Conservation (phyloP, 2,888 invertebrate genomes). For the Xanthia icteritia region DNA sequence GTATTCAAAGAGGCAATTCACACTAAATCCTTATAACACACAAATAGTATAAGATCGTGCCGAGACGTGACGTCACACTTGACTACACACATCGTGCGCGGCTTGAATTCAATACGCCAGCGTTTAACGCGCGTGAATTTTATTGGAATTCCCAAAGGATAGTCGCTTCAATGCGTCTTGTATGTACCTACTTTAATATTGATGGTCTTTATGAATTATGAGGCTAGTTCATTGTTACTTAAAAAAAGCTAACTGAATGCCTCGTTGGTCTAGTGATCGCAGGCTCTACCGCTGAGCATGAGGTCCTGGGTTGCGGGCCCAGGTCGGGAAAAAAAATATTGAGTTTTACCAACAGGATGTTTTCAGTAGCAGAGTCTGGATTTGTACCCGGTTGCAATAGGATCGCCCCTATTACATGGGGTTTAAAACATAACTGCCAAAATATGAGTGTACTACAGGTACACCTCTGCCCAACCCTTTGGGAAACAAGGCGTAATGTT, state of each 20-base stretch:
- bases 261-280: too few relatives aligned
- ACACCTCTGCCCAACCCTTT: too few relatives aligned
- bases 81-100: conserved; percentile 15
- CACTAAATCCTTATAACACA: conserved; percentile 13
- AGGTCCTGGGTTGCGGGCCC: too few relatives aligned
- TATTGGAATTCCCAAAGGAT: conserved; percentile 25
- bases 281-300: too few relatives aligned
- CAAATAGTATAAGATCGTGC: conserved; percentile 16
- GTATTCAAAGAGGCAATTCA: neutral
- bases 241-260: neutral
- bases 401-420: too few relatives aligned
- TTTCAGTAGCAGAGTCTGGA: too few relatives aligned
- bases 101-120: conserved; percentile 33
- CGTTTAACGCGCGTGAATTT: conserved; percentile 33
- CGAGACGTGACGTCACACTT: conserved; percentile 18
- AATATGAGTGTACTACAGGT: too few relatives aligned
- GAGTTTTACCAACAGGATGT: too few relatives aligned
- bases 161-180: conserved; percentile 9
- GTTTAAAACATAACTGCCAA: too few relatives aligned
- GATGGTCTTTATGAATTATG: neutral
- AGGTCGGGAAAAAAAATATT: too few relatives aligned
- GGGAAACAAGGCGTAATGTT: too few relatives aligned
- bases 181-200: neutral
- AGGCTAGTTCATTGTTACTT: neutral
- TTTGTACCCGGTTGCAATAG: too few relatives aligned